A percentile compares a stretch with the other conserved stretches of the same genome.
Evolutionary conservation across 92 coral and sea anemone species (phyloP).

Genomic region (Siderastrea radians): DNA sequence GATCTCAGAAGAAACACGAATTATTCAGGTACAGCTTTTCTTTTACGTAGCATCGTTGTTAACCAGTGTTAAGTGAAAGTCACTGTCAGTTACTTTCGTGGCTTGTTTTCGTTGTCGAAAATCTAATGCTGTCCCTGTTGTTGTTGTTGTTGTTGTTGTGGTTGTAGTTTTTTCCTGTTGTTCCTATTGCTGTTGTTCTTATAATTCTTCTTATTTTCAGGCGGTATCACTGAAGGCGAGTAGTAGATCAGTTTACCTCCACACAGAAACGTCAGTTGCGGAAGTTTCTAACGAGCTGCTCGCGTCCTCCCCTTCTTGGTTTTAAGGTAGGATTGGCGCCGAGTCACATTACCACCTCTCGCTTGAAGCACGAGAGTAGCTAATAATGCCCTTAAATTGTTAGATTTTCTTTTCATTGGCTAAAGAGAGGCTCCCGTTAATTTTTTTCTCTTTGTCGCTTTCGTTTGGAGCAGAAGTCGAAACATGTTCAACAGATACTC

Average conservation of each 20-base stretch:
- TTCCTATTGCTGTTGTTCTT: not conserved
- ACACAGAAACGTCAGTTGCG: constrained; percentile 90
- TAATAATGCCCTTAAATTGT: too few species aligned
- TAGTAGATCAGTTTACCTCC: constrained; percentile 85
- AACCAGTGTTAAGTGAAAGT: not conserved
- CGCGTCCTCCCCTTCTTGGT: constrained; percentile 96
- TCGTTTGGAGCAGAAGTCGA: too few species aligned
- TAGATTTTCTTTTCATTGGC: too few species aligned
- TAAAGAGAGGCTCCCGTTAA: too few species aligned
- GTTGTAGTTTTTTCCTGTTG: not conserved
- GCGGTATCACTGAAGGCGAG: constrained; percentile 87
- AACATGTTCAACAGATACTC: too few species aligned
- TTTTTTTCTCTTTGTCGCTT: too few species aligned
- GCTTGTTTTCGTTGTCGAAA: too few species aligned
- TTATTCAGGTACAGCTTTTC: constrained; percentile 82
- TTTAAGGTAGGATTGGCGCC: constrained; percentile 75
- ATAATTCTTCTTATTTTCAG: constrained; percentile 34
- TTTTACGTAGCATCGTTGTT: not conserved
- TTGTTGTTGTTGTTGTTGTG: not conserved
- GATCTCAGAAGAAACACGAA: constrained; percentile 90
- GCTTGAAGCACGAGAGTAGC: not conserved
- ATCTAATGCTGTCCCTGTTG: not conserved
- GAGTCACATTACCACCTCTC: not conserved
- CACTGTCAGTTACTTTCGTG: too few species aligned
- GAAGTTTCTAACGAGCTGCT: constrained; percentile 96